These are phyloP conservation scores for Zosterops lateralis DNA, from an alignment of 2,113 vertebrate species.

Conservation along the genomic window DNA sequence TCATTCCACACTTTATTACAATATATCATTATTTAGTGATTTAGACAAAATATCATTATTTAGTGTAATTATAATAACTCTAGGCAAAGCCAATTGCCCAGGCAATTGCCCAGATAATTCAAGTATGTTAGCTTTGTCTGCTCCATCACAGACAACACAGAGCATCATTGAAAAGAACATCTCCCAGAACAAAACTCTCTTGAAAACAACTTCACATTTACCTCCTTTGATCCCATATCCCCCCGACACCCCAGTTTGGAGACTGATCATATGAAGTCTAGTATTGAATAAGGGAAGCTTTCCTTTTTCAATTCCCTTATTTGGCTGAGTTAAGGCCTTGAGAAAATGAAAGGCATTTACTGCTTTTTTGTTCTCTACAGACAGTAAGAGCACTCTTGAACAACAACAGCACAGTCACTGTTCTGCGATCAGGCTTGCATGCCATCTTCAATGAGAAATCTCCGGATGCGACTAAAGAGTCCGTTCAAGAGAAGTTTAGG, in stretches of 20 bases:
- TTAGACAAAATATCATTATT: not conserved
- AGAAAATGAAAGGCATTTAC: not conserved
- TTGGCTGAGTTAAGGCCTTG: not conserved
- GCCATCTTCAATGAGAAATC: conserved; percentile 36
- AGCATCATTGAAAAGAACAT: not conserved
- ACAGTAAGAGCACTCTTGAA: conserved; percentile 65
- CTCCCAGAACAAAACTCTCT: not conserved
- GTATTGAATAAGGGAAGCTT: not conserved
- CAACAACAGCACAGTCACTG: conserved; percentile 28
- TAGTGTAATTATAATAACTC: not conserved
- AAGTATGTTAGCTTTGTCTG: not conserved
- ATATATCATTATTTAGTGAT: not conserved
- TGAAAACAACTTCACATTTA: not conserved
- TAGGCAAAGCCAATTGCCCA: not conserved
- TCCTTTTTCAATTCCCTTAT: not conserved
- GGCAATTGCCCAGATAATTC: not conserved
- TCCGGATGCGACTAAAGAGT: conserved; percentile 33
- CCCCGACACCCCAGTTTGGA: not conserved
- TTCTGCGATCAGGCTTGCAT: conserved; percentile 54
- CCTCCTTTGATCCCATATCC: not conserved
- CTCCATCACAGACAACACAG: not conserved
- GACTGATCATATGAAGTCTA: not conserved
- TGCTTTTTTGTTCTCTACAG: conserved; percentile 17
- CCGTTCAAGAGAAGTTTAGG: not conserved
- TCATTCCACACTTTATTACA: not conserved